phyloP scores from a whole-genome alignment of 2,797 vertebrate genomes.

The Miichthys miiuy region DNA sequence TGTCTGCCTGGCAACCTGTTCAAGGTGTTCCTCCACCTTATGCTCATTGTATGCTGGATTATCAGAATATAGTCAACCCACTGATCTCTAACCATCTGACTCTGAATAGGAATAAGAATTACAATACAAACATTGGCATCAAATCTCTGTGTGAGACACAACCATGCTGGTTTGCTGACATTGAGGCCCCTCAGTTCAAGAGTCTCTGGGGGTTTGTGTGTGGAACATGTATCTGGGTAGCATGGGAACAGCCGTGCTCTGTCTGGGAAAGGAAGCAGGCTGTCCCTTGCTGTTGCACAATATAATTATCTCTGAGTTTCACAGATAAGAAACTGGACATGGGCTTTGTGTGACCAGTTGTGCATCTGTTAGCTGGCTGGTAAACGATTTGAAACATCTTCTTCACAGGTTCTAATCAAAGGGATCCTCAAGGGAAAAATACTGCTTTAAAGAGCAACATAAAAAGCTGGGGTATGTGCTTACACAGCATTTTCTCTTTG shows the following conservation, averaged over 20 bases:
- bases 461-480: constrained; percentile 61
- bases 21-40: background rate
- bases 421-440: constrained; percentile 22
- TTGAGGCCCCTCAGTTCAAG: constrained; percentile 36
- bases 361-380: constrained; percentile 32
- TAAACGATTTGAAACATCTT: constrained; percentile 31
- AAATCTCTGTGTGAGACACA: background rate
- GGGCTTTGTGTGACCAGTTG: constrained; percentile 44
- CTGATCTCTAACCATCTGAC: background rate
- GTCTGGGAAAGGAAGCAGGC: constrained; percentile 86
- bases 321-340: constrained; percentile 67
- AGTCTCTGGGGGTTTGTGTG: constrained; percentile 38
- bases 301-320: constrained; percentile 70
- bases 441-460: background rate
- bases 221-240: constrained; percentile 53
- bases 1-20: background rate
- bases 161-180: constrained; percentile 28
- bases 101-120: background rate
- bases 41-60: background rate
- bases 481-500: background rate
- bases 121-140: background rate
- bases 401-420: constrained; percentile 2
- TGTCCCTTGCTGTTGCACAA: constrained; percentile 75
- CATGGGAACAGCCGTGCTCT: constrained; percentile 67
- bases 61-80: background rate